Conservation (phyloP, 2,797 vertebrate genomes). For the Molossus molossus region DNA sequence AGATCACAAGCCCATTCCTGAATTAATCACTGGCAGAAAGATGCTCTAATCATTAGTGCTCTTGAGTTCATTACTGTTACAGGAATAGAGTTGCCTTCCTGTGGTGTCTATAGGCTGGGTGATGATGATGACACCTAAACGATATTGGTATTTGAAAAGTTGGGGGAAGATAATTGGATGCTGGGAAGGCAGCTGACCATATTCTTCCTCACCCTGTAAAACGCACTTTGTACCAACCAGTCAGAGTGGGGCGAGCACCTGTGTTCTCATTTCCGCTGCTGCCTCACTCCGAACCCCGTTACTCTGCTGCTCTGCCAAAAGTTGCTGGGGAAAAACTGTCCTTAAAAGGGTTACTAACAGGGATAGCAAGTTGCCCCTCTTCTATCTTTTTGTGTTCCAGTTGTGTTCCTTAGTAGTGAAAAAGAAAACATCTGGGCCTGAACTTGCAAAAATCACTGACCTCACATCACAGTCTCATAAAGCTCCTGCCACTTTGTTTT, state of each 20-base stretch:
- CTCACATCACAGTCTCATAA: background rate
- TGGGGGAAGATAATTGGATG: background rate
- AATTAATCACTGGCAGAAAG: background rate
- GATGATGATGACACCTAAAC: background rate
- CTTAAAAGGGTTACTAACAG: background rate
- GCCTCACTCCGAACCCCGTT: background rate
- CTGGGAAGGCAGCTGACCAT: background rate
- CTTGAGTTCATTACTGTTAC: background rate
- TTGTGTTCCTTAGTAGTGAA: background rate
- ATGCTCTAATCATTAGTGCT: background rate
- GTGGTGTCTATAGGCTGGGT: background rate
- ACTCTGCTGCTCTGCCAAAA: background rate
- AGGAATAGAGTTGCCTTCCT: background rate
- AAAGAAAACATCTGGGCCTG: background rate
- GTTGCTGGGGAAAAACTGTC: background rate
- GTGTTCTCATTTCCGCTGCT: background rate
- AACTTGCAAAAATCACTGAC: background rate
- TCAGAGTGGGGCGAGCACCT: background rate
- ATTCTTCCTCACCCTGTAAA: background rate
- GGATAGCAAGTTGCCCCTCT: background rate
- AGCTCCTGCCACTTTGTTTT: background rate
- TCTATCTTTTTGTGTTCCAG: background rate
- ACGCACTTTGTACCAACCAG: background rate
- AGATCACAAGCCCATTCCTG: conserved; percentile 7
- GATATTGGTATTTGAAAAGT: background rate